Conservation (phyloP, 2,797 vertebrate genomes). For the Premnoplex brunnescens region DNA sequence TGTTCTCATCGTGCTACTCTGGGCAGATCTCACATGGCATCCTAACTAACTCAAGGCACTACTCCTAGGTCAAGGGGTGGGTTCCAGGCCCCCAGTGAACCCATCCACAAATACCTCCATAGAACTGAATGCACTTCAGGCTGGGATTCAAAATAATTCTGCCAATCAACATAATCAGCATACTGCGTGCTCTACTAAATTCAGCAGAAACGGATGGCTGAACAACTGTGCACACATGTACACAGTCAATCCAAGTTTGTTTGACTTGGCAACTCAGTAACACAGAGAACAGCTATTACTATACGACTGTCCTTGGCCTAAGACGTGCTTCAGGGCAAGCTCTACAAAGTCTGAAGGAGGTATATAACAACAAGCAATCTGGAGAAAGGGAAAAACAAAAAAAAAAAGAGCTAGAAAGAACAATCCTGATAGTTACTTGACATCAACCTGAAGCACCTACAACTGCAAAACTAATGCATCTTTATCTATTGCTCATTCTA, state of each 20-base stretch:
- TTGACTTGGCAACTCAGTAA: constrained; percentile 5
- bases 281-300: not conserved
- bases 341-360: not conserved
- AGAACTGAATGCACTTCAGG: not conserved
- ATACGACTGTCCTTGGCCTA: not conserved
- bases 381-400: not conserved
- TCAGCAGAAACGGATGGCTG: not conserved
- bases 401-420: not conserved
- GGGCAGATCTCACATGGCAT: not conserved
- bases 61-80: not conserved
- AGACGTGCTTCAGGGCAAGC: not conserved
- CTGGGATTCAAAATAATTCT: constrained; percentile 11
- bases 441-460: not conserved
- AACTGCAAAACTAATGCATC: not conserved
- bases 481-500: not conserved
- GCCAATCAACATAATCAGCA: not conserved
- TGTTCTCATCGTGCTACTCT: not conserved
- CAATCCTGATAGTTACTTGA: not conserved
- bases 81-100: not conserved
- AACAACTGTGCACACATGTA: constrained; percentile 17
- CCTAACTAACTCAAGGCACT: not conserved
- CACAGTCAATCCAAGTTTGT: constrained; percentile 9
- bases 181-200: not conserved
- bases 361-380: not conserved
- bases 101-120: not conserved